Evolutionary conservation across 2,888 invertebrate species (phyloP).

Genomic region (Gonocerus acuteangulatus): DNA sequence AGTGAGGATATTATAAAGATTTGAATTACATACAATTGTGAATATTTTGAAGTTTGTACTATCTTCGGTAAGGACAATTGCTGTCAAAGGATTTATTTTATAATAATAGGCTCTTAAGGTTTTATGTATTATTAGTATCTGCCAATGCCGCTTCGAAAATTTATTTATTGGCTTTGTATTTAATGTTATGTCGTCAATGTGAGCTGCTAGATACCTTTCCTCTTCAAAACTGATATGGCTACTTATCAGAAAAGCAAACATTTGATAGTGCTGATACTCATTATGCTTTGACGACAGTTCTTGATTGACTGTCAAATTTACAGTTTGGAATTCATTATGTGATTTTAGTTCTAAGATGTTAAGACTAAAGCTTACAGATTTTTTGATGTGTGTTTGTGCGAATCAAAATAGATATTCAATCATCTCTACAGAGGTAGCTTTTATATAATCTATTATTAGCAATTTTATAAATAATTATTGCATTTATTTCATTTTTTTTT

Average conservation of each 20-base stretch:
- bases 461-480: background rate
- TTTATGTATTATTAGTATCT: too few species aligned
- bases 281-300: background rate
- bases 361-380: constrained; percentile 1
- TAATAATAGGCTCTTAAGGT: too few species aligned
- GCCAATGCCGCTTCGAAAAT: too few species aligned
- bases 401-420: constrained; percentile 15
- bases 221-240: constrained; percentile 2
- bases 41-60: too few species aligned
- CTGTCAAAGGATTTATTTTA: too few species aligned
- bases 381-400: constrained; percentile 23
- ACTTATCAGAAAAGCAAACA: constrained; percentile 19
- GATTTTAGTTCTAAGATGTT: background rate
- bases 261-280: constrained; percentile 4
- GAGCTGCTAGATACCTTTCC: background rate
- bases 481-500: too few species aligned
- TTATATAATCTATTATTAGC: background rate
- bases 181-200: too few species aligned
- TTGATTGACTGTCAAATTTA: background rate
- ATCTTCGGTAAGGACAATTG: too few species aligned
- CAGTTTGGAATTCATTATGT: background rate
- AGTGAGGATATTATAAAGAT: too few species aligned
- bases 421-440: constrained; percentile 1
- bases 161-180: too few species aligned
- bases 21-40: too few species aligned